A percentile compares a stretch with the other conserved stretches of the same genome.
Evolutionary conservation across 1,140 invertebrate species (phyloP).

Genomic region (Drosophila athabasca): DNA sequence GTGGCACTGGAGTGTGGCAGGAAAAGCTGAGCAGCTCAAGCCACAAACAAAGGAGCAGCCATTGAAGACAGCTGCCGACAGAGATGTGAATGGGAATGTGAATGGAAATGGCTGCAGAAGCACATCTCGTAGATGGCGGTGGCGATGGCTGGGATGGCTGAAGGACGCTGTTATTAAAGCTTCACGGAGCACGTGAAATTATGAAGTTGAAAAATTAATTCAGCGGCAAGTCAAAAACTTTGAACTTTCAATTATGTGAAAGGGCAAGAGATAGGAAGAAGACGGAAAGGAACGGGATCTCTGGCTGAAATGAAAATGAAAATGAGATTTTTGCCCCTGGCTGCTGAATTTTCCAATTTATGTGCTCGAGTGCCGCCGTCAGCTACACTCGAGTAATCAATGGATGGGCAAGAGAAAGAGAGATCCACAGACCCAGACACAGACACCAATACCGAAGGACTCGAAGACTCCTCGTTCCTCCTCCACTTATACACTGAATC

Average conservation of each 20-base stretch:
- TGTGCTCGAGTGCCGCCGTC: constrained; percentile 76
- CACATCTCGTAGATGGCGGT: constrained; percentile 1
- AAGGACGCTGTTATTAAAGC: constrained; percentile 62
- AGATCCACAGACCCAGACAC: no score
- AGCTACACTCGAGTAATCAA: constrained; percentile 77
- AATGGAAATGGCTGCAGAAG: constrained; percentile 5
- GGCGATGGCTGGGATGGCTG: constrained; percentile 8
- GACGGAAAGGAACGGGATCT: no score
- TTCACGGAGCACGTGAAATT: constrained; percentile 71
- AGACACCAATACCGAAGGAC: no score
- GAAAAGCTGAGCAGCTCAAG: constrained; percentile 39
- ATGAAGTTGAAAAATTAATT: constrained; percentile 82
- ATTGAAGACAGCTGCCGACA: constrained; percentile 62
- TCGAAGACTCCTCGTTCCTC: neutral
- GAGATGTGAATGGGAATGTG: constrained; percentile 15
- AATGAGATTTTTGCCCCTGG: constrained; percentile 53
- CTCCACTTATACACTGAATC: constrained; percentile 9
- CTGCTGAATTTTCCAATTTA: constrained; percentile 72
- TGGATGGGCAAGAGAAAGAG: constrained; percentile 37
- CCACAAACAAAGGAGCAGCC: constrained; percentile 63
- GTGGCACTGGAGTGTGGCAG: constrained; percentile 33
- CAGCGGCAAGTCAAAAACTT: constrained; percentile 77
- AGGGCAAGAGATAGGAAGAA: constrained; percentile 35
- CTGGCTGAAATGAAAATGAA: constrained; percentile 37
- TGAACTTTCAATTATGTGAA: constrained; percentile 79